Evolutionary conservation across 1,140 invertebrate genomes (phyloP), one percentile per base, ranked within the genome.

Genomic region (Pogonus chalceus): DNA sequence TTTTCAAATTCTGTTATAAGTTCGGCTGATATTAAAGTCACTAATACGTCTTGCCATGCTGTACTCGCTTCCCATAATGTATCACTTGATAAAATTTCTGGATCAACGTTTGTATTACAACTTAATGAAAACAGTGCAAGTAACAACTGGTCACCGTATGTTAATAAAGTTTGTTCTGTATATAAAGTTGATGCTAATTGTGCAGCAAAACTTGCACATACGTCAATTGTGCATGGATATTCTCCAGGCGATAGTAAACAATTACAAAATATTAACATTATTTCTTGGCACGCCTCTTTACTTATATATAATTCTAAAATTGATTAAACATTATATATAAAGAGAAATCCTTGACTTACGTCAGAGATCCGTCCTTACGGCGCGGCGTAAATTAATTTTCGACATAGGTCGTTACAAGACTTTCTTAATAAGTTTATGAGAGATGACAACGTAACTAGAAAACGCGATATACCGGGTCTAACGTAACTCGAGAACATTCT

Each of bases 41-140:
- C 68, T 14, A 76, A 49, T n/a, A 68, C 68, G 66, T 76, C 73
- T 62, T 76, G 70, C 76, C 76, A 77, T 26, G 73, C 72, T n/a
- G 72, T 74, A 16, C 72, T 74, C 2, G 75, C 63, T 61, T 77
- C 74, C 69, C 70, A 74, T 21, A 75, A 58, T 4, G 74, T 76
- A 55, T 77, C 74, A 31, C 69, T 62, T 0, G 72, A 72, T 4
- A 77, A 54, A 53, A 63, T 63, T 52, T 76, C 68, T 16, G 51
- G 24, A 46, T 66, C 61, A 22, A 56, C 55, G 31, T 58, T 47
- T 21, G 65, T 60, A 53, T 65, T 63, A 56, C 73, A 66, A 23
- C 66, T 70, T n/a, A 77, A 67, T 53, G 62, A 64, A 52, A 72
- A 75, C 4, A 78, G 52, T n/a, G 65, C 61, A 10, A 76, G 52